phyloP scores from a whole-genome alignment of 2,888 invertebrate genomes.

The Piscicola geometra region DNA sequence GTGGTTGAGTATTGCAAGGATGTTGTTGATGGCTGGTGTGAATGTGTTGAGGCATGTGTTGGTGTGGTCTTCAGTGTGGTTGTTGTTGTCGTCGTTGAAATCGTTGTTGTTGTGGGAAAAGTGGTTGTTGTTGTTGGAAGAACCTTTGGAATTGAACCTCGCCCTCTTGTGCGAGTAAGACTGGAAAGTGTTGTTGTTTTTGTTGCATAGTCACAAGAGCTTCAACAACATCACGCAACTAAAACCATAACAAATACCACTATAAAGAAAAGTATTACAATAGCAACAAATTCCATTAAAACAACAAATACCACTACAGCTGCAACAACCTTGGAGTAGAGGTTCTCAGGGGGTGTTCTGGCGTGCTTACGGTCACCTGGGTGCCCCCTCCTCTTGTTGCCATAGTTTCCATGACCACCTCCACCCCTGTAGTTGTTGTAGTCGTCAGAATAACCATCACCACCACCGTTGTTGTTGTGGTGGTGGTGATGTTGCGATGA shows the following conservation, averaged over 20 bases:
- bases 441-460: not conserved
- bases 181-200: not conserved
- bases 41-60: constrained; percentile 1
- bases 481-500: not conserved
- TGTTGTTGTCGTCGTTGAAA: not conserved
- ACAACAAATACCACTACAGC: no score
- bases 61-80: not conserved
- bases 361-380: not conserved
- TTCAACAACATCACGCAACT: no score
- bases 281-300: no score
- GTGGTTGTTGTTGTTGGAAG: no score
- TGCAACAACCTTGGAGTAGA: constrained; percentile 14
- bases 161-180: constrained; percentile 16
- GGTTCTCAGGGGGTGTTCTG: not conserved
- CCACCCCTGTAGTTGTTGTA: not conserved
- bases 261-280: no score
- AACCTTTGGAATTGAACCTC: constrained; percentile 14
- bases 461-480: not conserved
- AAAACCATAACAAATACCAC: no score
- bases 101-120: not conserved
- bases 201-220: no score
- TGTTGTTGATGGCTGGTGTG: not conserved
- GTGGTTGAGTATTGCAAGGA: not conserved
- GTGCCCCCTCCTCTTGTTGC: not conserved
- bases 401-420: no score